Conservation (phyloP, 2,888 invertebrate species). For the Plusia festucae region DNA sequence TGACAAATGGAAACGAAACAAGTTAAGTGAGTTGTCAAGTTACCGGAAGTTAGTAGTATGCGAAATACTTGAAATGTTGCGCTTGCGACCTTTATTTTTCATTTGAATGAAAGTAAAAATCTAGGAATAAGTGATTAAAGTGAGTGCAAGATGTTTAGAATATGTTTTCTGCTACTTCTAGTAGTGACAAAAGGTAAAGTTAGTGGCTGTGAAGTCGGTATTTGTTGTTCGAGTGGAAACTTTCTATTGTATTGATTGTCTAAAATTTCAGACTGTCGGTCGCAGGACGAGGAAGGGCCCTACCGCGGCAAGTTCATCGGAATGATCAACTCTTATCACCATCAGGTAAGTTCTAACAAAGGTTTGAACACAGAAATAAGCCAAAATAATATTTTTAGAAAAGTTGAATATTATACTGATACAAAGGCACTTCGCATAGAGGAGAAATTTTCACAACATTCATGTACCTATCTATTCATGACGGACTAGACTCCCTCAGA, state of each 20-base stretch:
- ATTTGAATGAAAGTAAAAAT: constrained; percentile 63
- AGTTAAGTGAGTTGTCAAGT: constrained; percentile 69
- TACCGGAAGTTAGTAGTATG: constrained; percentile 66
- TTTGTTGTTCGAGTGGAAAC: constrained; percentile 53
- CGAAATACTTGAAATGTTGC: constrained; percentile 69
- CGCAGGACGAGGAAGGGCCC: constrained; percentile 92
- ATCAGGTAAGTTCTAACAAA: constrained; percentile 87
- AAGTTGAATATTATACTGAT: neutral
- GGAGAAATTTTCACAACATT: too few species aligned
- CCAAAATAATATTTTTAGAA: too few species aligned
- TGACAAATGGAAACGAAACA: constrained; percentile 43
- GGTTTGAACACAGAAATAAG: neutral
- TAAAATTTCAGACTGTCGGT: constrained; percentile 74
- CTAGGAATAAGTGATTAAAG: constrained; percentile 51
- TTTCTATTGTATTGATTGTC: constrained; percentile 68
- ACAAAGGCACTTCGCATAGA: too few species aligned
- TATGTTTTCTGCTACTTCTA: constrained; percentile 70
- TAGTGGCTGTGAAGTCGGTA: constrained; percentile 2
- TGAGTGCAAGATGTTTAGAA: constrained; percentile 68
- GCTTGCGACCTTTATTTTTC: constrained; percentile 63
- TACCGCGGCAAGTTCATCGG: constrained; percentile 95
- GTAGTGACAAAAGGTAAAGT: constrained; percentile 70
- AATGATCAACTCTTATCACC: constrained; percentile 96
- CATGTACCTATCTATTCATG: too few species aligned
- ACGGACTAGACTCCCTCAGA: too few species aligned